phyloP scores from a whole-genome alignment of 2,113 vertebrate species.

The Dromiciops gliroides region DNA sequence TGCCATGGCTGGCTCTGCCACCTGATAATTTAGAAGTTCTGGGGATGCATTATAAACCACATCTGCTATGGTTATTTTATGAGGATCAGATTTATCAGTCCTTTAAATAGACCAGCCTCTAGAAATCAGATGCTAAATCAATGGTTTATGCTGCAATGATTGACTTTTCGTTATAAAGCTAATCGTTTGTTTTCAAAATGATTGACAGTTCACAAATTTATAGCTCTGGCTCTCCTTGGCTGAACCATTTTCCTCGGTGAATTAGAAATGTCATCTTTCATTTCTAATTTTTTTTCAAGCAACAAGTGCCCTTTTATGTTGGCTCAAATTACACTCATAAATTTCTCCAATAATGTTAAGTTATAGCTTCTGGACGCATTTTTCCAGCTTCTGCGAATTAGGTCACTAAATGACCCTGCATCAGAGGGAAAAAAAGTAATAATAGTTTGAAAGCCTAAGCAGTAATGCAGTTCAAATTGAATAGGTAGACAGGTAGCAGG shows the following conservation, averaged over 20 bases:
- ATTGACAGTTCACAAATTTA: background rate
- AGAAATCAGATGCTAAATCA: constrained; percentile 60
- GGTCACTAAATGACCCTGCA: constrained; percentile 1
- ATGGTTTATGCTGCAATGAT: constrained; percentile 54
- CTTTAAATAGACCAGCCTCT: constrained; percentile 33
- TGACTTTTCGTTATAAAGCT: background rate
- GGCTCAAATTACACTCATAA: background rate
- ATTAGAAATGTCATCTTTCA: background rate
- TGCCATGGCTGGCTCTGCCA: background rate
- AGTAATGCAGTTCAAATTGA: background rate
- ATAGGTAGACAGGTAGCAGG: background rate
- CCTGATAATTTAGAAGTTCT: constrained; percentile 16
- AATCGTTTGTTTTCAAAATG: constrained; percentile 19
- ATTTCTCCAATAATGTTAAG: constrained; percentile 7
- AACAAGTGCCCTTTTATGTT: constrained; percentile 1
- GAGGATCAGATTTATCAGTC: constrained; percentile 53
- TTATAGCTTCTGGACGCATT: background rate
- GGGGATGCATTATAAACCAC: background rate
- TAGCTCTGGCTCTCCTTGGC: background rate
- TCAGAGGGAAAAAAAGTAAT: background rate
- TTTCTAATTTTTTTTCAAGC: background rate
- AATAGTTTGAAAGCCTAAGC: background rate
- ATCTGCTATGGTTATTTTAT: constrained; percentile 21
- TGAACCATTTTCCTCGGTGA: background rate
- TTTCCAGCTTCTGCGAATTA: background rate